Evolutionary conservation across 1,140 invertebrate genomes (phyloP), one percentile per base, ranked within the genome.

Genomic region (Temnothorax longispinosus): DNA sequence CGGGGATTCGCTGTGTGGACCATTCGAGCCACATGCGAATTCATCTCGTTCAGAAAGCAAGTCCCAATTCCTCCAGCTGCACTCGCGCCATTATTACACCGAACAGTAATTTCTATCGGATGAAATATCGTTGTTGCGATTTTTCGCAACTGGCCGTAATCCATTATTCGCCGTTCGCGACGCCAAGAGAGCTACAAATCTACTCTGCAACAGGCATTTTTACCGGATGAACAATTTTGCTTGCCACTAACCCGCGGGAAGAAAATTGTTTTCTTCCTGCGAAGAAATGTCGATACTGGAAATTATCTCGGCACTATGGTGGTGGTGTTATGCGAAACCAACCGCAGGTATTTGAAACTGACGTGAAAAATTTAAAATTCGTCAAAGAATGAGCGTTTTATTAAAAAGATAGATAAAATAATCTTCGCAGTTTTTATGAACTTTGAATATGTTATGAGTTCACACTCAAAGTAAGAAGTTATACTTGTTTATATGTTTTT

Each of bases 61-160:
- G 64, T 69, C n/a, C 38, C 64, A 67, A 67, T 67, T 21, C 10
- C 64, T 67, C 38, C 38, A 38, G 35, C 15, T 21, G 21, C n/a
- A 13, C 13, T 18, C 35, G 47, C 47, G 6, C 50, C 50, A 69
- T 69, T 81, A 69, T 69, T 47, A 56, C 21, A 80, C 62, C 44
- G 47, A 69, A 41, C 64, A 32, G 62, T 35, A 67, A 67, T 80
- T 80, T 69, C 35, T 81, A 32, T 54, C 35, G 77, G 35, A 47
- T 54, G 38, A 81, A 27, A 81, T 81, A 81, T 81, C 4, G 60
- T n/a, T 64, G 76, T 81, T 69, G n/a, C 64, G 64, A 56, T 81
- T 81, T 81, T 81, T 81, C 64, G 35, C 62, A 41, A 56, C 41
- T 80, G 44, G 47, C 15, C 13, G 60, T 52, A 56, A 69, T 81